Evolutionary conservation across 2,113 vertebrate species (phyloP).

Genomic region (Ochotona curzoniae): DNA sequence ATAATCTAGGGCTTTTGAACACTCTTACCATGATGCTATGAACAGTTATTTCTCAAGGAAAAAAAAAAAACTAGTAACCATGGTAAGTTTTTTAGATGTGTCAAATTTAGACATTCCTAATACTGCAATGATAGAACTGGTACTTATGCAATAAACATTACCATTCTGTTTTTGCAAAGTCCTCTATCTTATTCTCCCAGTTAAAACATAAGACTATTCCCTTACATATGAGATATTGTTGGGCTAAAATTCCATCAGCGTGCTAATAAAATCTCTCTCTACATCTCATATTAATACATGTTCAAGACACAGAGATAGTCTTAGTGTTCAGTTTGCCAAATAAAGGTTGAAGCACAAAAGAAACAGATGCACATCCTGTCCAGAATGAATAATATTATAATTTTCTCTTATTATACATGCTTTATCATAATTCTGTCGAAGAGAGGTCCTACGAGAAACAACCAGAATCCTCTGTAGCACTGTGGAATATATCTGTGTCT

Average conservation of each 20-base stretch:
- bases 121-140: not conserved
- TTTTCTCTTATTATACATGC: constrained; percentile 33
- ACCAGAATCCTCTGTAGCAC: not conserved
- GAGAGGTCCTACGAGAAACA: not conserved
- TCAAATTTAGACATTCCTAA: not conserved
- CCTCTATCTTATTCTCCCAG: not conserved
- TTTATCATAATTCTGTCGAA: constrained; percentile 42
- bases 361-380: not conserved
- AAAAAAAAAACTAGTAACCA: not conserved
- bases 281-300: constrained; percentile 53
- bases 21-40: not conserved
- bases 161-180: not conserved
- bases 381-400: constrained; percentile 18
- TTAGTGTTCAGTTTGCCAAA: not conserved
- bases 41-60: not conserved
- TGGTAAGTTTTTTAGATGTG: not conserved
- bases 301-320: not conserved
- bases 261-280: constrained; percentile 27
- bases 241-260: not conserved
- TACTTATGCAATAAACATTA: not conserved
- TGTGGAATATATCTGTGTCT: not conserved
- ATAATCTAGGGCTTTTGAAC: constrained; percentile 6
- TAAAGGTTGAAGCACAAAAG: constrained; percentile 4
- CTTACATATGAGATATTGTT: constrained; percentile 2
- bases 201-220: constrained; percentile 21